Base-by-base conservation (phyloP, 2,888 invertebrate genomes). In the Dynastes maya region DNA sequence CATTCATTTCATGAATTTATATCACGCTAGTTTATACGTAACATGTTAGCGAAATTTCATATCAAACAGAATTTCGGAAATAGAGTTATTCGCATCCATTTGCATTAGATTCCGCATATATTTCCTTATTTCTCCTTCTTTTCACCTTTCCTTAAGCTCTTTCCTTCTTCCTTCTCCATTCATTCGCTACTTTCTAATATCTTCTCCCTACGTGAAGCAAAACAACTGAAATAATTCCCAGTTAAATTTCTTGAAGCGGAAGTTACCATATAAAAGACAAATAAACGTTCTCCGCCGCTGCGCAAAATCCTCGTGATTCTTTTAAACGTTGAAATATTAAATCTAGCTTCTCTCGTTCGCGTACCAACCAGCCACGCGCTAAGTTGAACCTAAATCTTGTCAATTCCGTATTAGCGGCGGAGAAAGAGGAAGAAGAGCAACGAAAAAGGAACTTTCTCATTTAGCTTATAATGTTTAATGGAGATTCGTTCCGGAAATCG, bases 211-310 rank as follows among this genome's bases (percentile, higher is more conserved):
- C n/a, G 40, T 16, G 16, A 13, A 65, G 32, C 40, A 65, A 65
- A 45, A 67, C 67, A 40, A 67, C 67, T 67, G 67, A n/a, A 67
- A 67, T 67, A 67, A 67, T 67, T 67, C 6, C 22, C 1, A 68
- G 68, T 68, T 68, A 68, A 51, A 49, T 68, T 68, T 68, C 45
- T 68, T 27, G 9, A 51, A 22, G 45, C 68, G 29, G 27, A 68
- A 68, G 11, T 5, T 49, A 68, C 49, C 37, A 68, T 11, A 45
- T 68, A 45, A 68, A 68, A 68, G 8, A 68, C 45, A 68, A 68
- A 67, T 67, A 67, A 68, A 49, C 16, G 49, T 49, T 49, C 16
- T 13, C 27, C 16, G n/a, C 49, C 16, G 65, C 32, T 9, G 27
- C 51, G 13, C 16, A 22, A 8, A 22, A 65, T 9, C 45, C 11